Base-by-base conservation (phyloP, 2,888 invertebrate species). In the Caenorhabditis sp. region DNA sequence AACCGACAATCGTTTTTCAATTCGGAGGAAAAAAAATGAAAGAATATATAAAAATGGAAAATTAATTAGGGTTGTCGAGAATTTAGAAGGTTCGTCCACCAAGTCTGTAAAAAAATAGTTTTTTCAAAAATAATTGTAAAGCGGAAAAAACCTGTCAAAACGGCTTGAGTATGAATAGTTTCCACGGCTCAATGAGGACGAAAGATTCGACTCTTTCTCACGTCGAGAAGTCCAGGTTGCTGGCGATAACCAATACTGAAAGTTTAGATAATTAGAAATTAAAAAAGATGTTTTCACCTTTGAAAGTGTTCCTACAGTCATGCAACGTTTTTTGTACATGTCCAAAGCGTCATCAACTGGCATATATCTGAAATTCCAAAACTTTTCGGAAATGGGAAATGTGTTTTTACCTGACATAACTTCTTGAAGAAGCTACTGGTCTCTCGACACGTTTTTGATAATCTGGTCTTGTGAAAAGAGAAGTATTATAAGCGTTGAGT, bases 311-410 rank as follows among this genome's bases (percentile, higher is more conserved):
- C 83, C 82, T 23, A 83, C 85, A 50, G 87, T 87, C 87, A 87
- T 86, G 70, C 82, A 86, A 61, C 83, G 67, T 68, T 87, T 87
- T 70, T 86, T 88, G 79, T 83, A 88, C 84, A 87, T 81, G 63
- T 84, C 83, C 43, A 88, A 78, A 14, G 87, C 87, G 62, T 87
- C 87, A 51, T 87, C 86, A 31, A 84, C 80, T 23, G 83, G 83
- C 86, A 88, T 87, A 72, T 86, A 86, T 68, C 84, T 82, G 53
- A 21, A 23, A 53, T 50, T 21, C 23, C 31, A 36, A 58, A 58
- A 43, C 37, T 50, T 2, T 26, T 55, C 1, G 3, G 1, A 21
- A 55, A 55, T n/a, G 5, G 5, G n/a, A 55, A 55, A 54, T n/a
- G 4, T 19, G 21, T 19, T 10, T 19, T 10, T 58, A 81, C 77